phyloP scores from a whole-genome alignment of 2,797 vertebrate genomes.

The Amblyraja radiata region DNA sequence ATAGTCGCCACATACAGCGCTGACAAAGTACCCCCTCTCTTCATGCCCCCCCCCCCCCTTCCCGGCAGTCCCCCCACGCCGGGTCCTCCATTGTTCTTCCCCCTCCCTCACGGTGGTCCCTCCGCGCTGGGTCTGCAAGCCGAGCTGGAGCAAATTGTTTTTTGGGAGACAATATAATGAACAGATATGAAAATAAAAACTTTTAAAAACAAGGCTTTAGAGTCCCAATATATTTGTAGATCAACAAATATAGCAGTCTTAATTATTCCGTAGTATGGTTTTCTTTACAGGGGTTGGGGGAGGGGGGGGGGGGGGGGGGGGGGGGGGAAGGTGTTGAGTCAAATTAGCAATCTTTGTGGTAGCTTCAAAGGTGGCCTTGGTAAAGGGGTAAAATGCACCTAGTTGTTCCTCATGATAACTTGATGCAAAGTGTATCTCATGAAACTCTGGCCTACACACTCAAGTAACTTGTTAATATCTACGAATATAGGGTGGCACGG shows the following conservation, averaged over 20 bases:
- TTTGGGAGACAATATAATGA: not conserved
- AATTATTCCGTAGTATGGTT: not conserved
- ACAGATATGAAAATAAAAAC: not conserved
- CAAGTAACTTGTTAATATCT: not conserved
- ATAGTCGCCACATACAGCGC: no score
- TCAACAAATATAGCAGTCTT: not conserved
- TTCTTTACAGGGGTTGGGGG: not conserved
- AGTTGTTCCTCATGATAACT: not conserved
- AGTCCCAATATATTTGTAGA: no score
- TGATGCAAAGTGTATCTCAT: not conserved
- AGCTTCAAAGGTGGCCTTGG: not conserved
- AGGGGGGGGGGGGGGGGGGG: no score
- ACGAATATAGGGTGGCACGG: no score
- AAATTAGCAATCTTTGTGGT: not conserved
- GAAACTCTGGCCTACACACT: not conserved
- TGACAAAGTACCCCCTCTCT: no score
- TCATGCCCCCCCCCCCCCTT: no score
- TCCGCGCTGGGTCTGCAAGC: no score
- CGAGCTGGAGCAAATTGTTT: not conserved
- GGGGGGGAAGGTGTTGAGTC: no score
- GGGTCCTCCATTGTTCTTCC: no score
- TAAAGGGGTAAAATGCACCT: not conserved
- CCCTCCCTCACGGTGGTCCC: no score
- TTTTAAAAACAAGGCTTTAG: not conserved
- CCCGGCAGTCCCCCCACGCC: no score